These are phyloP conservation scores for Danio kyathit DNA, from an alignment of 2,797 vertebrate genomes.

Conservation along the genomic window DNA sequence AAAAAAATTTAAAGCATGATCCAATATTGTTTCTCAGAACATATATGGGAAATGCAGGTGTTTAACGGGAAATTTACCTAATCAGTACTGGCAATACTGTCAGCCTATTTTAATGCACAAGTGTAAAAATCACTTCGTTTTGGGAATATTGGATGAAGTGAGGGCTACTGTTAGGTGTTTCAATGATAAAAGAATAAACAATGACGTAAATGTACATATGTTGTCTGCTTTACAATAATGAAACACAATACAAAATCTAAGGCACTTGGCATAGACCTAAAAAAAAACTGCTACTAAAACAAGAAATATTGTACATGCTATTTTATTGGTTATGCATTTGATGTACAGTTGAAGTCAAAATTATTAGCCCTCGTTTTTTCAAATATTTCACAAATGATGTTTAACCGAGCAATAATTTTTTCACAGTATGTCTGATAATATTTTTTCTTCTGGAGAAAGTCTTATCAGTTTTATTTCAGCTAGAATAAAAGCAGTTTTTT, in stretches of 20 bases:
- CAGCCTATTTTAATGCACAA: not conserved
- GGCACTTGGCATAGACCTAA: not conserved
- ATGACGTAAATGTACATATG: not conserved
- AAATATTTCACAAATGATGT: too few relatives aligned
- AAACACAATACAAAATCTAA: not conserved
- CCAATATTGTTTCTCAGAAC: not conserved
- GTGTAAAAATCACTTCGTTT: conserved; percentile 7
- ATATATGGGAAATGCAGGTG: conserved; percentile 6
- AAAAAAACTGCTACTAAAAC: not conserved
- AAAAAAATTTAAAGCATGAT: not conserved
- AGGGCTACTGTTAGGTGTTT: not conserved
- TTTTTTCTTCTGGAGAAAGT: too few relatives aligned
- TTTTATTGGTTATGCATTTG: not conserved
- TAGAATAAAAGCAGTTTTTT: too few relatives aligned
- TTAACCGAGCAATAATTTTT: too few relatives aligned
- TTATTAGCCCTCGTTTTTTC: too few relatives aligned
- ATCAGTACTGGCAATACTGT: not conserved
- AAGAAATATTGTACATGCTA: not conserved
- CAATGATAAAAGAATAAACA: not conserved
- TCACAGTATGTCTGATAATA: too few relatives aligned
- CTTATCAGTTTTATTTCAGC: too few relatives aligned
- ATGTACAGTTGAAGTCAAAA: too few relatives aligned
- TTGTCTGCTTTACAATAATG: not conserved
- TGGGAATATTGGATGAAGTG: not conserved
- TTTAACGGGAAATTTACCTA: conserved; percentile 3